A percentile compares a stretch with the other conserved stretches of the same genome.
phyloP scores from a whole-genome alignment of 2,888 invertebrate genomes.

The Drosophila colorata region DNA sequence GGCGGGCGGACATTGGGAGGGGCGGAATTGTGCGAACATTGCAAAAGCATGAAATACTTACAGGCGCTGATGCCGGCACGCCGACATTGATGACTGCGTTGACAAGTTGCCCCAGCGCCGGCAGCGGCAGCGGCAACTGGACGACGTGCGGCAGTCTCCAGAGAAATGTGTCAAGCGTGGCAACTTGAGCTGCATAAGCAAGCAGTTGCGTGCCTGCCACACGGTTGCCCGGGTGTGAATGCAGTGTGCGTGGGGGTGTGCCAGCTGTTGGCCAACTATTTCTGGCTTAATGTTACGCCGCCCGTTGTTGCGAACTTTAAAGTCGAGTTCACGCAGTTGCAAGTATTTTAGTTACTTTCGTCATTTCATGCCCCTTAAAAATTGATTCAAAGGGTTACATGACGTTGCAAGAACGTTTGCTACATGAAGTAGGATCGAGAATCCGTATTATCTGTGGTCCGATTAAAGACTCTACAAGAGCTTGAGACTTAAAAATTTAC shows the following conservation, averaged over 20 bases:
- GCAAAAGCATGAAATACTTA: slow-evolving; percentile 68
- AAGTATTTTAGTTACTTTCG: slow-evolving; percentile 28
- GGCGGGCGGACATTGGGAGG: slow-evolving; percentile 4
- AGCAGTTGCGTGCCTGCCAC: slow-evolving; percentile 60
- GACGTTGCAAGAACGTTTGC: too few relatives aligned
- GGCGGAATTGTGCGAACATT: slow-evolving; percentile 54
- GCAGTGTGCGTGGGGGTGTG: not conserved
- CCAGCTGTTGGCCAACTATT: slow-evolving; percentile 26
- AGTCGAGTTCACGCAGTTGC: slow-evolving; percentile 13
- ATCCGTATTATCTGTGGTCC: too few relatives aligned
- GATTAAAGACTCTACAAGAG: too few relatives aligned
- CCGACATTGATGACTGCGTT: slow-evolving; percentile 77
- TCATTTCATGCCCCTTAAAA: not conserved
- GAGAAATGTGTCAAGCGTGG: slow-evolving; percentile 78
- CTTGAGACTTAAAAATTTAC: too few relatives aligned
- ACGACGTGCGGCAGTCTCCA: slow-evolving; percentile 57
- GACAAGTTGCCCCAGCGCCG: slow-evolving; percentile 64
- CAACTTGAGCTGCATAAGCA: slow-evolving; percentile 78
- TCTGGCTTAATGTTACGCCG: slow-evolving; percentile 19
- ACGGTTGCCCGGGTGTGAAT: not conserved
- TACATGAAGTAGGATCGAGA: too few relatives aligned
- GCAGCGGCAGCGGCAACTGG: slow-evolving; percentile 26
- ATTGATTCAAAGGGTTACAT: not conserved
- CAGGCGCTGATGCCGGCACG: slow-evolving; percentile 66
- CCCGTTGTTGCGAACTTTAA: slow-evolving; percentile 45